These are phyloP conservation scores for Esperia sulphurella DNA, from an alignment of 2,888 invertebrate genomes.

Conservation along the genomic window DNA sequence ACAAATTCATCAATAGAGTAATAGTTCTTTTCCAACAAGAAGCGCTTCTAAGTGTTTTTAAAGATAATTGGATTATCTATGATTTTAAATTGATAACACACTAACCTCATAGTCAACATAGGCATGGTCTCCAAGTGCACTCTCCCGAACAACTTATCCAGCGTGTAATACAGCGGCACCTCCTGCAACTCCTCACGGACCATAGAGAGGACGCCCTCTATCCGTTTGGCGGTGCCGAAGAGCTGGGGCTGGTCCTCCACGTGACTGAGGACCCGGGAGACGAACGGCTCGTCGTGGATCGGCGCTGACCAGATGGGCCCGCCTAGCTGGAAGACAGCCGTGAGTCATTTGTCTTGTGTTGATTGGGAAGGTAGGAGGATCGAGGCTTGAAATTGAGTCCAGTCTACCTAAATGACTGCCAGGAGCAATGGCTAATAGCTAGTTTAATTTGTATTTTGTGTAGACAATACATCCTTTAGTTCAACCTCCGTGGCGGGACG, in stretches of 20 bases:
- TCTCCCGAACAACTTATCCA: constrained; percentile 87
- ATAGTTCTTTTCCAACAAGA: too few species aligned
- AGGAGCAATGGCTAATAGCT: too few species aligned
- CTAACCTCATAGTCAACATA: constrained; percentile 83
- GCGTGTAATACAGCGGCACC: constrained; percentile 91
- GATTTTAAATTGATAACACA: not conserved
- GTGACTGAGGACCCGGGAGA: constrained; percentile 80
- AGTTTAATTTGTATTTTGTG: too few species aligned
- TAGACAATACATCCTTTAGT: too few species aligned
- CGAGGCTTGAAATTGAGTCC: too few species aligned
- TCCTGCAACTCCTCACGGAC: constrained; percentile 91
- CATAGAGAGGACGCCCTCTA: constrained; percentile 89
- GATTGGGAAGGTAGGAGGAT: too few species aligned
- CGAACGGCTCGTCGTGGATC: constrained; percentile 89
- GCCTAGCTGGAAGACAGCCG: constrained; percentile 86
- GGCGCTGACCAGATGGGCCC: constrained; percentile 97
- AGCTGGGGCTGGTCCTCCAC: constrained; percentile 60
- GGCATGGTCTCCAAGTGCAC: constrained; percentile 86
- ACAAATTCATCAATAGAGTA: too few species aligned
- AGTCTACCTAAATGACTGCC: too few species aligned
- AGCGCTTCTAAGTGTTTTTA: too few species aligned
- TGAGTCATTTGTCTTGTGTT: not conserved
- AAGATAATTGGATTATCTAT: too few species aligned
- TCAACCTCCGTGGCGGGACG: too few species aligned
- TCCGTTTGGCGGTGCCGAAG: constrained; percentile 85